These are phyloP conservation scores for Bombus fervidus DNA, from an alignment of 1,140 invertebrate genomes.

Conservation along the genomic window DNA sequence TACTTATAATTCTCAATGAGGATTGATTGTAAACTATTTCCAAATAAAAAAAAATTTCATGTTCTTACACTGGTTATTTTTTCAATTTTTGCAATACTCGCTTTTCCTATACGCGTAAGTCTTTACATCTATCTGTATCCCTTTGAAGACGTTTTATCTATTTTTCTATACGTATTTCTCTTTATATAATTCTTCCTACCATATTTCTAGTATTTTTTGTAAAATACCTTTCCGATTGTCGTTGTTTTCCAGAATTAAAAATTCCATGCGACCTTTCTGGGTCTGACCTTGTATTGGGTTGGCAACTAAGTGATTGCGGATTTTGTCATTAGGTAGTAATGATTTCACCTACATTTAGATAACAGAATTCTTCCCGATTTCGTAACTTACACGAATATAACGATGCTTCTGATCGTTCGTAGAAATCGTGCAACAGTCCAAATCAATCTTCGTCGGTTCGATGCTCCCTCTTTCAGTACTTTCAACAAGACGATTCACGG, in stretches of 20 bases:
- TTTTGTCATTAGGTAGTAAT: no score
- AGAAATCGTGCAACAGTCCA: background rate
- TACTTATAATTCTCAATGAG: no score
- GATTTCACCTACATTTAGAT: background rate
- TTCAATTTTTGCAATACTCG: background rate
- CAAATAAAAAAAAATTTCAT: no score
- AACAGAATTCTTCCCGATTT: background rate
- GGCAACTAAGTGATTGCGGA: no score
- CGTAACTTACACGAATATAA: no score
- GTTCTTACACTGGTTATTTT: background rate
- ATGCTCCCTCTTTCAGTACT: background rate
- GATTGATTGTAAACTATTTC: no score
- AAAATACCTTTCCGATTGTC: background rate
- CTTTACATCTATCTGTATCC: no score
- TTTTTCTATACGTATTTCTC: background rate
- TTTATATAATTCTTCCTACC: background rate
- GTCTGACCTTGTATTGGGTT: background rate
- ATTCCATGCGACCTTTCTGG: background rate
- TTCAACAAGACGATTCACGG: background rate
- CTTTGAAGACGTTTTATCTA: no score
- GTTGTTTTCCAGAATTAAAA: accelerated
- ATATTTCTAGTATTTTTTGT: no score
- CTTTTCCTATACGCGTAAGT: no score
- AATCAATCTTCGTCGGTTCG: background rate
- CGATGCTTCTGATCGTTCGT: no score